phyloP scores from a whole-genome alignment of 2,888 invertebrate species.

The Dynastes tityus region DNA sequence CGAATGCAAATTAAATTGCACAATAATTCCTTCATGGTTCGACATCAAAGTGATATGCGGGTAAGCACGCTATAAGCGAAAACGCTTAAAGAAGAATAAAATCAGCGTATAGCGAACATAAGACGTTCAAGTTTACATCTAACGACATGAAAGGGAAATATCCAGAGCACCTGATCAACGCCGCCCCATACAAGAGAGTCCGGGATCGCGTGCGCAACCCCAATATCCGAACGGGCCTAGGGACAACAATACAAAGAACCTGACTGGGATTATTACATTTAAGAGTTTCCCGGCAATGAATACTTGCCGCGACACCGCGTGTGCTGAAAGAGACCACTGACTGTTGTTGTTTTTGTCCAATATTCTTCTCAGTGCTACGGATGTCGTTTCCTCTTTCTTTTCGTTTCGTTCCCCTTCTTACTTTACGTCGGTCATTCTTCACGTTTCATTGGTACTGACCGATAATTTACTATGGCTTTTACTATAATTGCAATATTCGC shows the following conservation, averaged over 20 bases:
- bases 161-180: constrained; percentile 45
- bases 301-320: constrained; percentile 42
- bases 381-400: constrained; percentile 22
- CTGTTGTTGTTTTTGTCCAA: constrained; percentile 29
- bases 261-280: constrained; percentile 67
- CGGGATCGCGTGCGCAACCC: constrained; percentile 61
- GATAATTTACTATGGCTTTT: constrained; percentile 45
- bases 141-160: constrained; percentile 56
- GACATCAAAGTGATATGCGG: constrained; percentile 35
- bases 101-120: constrained; percentile 50
- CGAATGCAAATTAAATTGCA: constrained; percentile 18
- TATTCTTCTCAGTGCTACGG: constrained; percentile 17
- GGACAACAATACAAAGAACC: constrained; percentile 65
- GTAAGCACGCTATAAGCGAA: constrained; percentile 44
- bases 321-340: constrained; percentile 24
- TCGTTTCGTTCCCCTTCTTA: constrained; percentile 11
- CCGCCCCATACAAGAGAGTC: constrained; percentile 11
- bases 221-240: constrained; percentile 61
- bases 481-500: constrained; percentile 48
- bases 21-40: constrained; percentile 21
- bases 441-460: constrained; percentile 37
- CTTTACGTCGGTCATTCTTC: constrained; percentile 37
- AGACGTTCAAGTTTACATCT: constrained; percentile 51
- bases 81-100: constrained; percentile 54
- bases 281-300: constrained; percentile 58